Percentiles rank a stretch among this genome's conserved stretches.
phyloP scores from a whole-genome alignment of 2,113 vertebrate genomes.

The Fregata magnificens region DNA sequence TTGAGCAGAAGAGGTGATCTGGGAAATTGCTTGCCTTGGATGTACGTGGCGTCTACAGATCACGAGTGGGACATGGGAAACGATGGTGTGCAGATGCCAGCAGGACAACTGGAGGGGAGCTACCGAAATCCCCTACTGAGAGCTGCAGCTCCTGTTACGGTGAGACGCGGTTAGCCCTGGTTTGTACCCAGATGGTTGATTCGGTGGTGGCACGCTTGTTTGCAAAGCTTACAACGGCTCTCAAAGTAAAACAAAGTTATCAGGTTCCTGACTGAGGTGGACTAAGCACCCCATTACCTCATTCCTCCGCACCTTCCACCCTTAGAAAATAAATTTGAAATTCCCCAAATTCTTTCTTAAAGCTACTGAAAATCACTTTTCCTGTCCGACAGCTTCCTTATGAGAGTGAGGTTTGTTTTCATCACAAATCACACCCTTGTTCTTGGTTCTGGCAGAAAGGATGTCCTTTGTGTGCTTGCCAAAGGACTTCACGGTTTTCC shows the following conservation, averaged over 20 bases:
- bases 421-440: not conserved
- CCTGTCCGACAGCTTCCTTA: not conserved
- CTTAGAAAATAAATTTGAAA: not conserved
- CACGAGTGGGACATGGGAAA: not conserved
- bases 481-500: not conserved
- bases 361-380: not conserved
- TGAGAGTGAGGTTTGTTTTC: not conserved
- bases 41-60: accelerated
- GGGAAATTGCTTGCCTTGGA: not conserved
- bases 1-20: not conserved
- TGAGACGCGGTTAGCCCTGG: not conserved
- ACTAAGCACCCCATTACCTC: not conserved
- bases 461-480: not conserved
- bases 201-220: not conserved
- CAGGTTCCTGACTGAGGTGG: not conserved
- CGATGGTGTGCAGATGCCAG: too few species aligned
- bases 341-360: not conserved
- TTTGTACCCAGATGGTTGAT: not conserved
- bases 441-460: not conserved
- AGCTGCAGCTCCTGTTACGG: not conserved
- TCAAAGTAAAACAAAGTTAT: not conserved
- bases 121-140: not conserved
- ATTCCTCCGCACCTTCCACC: not conserved
- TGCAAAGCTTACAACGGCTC: not conserved
- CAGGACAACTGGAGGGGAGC: not conserved